Percentiles rank a stretch among this genome's conserved stretches.
Conservation (phyloP, 2,888 invertebrate genomes). For the Sturmia bella region DNA sequence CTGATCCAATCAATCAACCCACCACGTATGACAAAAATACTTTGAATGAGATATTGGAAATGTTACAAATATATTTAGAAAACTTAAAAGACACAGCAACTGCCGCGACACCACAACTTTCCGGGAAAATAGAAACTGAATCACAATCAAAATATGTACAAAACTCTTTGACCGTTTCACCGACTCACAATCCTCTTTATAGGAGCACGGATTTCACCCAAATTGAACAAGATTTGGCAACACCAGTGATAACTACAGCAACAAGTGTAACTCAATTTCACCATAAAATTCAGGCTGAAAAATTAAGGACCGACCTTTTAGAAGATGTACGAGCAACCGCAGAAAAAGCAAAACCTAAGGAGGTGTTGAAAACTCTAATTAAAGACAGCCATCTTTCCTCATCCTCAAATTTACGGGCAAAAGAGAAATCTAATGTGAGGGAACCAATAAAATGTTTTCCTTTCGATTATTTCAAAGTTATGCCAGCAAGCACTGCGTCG, state of each 20-base stretch:
- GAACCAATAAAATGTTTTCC: not conserved
- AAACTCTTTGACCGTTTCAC: not conserved
- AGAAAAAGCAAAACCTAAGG: not conserved
- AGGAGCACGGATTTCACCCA: slow-evolving; percentile 2
- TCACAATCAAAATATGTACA: not conserved
- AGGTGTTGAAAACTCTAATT: slow-evolving; percentile 1
- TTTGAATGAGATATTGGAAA: slow-evolving; percentile 16
- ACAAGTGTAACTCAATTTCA: not conserved
- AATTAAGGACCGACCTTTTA: slow-evolving; percentile 13
- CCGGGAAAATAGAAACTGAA: not conserved
- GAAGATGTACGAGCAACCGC: slow-evolving; percentile 22
- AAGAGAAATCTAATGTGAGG: not conserved
- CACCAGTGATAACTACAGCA: not conserved
- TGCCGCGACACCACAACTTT: too few relatives aligned
- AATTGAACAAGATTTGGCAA: not conserved
- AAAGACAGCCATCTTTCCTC: slow-evolving; percentile 19
- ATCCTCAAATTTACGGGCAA: not conserved
- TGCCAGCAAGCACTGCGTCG: not conserved
- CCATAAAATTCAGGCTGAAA: not conserved
- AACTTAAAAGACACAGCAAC: not conserved
- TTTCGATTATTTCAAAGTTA: not conserved
- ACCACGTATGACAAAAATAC: not conserved
- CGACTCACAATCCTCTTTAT: not conserved
- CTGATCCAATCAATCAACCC: not conserved
- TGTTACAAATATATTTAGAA: slow-evolving; percentile 5